Percentiles rank a stretch among this genome's conserved stretches.
phyloP scores from a whole-genome alignment of 2,888 invertebrate species.

The Acanthacorydalis orientalis region DNA sequence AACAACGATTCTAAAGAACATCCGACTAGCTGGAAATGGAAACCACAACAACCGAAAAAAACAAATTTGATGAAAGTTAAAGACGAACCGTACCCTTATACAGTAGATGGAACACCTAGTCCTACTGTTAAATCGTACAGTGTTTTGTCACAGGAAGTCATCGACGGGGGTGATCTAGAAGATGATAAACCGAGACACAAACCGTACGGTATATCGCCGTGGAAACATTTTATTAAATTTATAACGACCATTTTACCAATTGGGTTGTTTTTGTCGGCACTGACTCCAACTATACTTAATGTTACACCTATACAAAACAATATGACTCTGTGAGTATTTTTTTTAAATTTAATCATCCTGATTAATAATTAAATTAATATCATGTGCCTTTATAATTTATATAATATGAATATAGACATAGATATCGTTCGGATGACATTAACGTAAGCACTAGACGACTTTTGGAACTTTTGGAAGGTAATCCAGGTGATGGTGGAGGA shows the following conservation, averaged over 20 bases:
- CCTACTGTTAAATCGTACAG: conserved; percentile 3
- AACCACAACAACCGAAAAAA: not conserved
- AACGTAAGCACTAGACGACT: not conserved
- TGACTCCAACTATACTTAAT: conserved; percentile 48
- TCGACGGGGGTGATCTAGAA: not conserved
- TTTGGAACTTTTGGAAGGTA: not conserved
- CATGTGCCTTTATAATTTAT: no score
- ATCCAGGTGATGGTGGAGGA: not conserved
- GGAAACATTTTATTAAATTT: conserved; percentile 45
- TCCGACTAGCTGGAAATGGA: no score
- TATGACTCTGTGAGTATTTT: conserved; percentile 15
- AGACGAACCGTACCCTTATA: conserved; percentile 18
- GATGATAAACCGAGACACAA: conserved; percentile 1
- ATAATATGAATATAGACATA: not conserved
- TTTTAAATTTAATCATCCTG: not conserved
- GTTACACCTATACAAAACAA: conserved; percentile 27
- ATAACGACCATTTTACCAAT: conserved; percentile 52
- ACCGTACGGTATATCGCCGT: conserved; percentile 24
- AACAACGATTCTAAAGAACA: no score
- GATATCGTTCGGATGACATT: not conserved
- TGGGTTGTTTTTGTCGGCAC: conserved; percentile 50
- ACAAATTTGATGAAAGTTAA: conserved; percentile 8
- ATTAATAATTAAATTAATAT: no score
- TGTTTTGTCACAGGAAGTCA: not conserved
- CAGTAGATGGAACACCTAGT: conserved; percentile 7